phyloP scores from a whole-genome alignment of 2,113 vertebrate genomes.

The Rhagologus leucostigma region DNA sequence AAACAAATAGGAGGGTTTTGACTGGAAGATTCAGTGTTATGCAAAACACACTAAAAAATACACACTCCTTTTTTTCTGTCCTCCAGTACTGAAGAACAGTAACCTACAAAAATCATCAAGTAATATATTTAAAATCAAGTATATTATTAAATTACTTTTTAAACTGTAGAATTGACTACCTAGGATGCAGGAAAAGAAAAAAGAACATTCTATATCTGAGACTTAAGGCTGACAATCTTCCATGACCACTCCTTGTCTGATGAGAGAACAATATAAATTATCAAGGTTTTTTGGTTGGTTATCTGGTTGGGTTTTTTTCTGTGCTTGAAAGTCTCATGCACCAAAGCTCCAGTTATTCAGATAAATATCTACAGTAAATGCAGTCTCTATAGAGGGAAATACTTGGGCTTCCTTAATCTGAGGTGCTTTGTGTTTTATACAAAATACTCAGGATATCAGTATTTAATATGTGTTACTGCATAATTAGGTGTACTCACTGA shows the following conservation, averaged over 20 bases:
- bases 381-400: not conserved
- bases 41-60: not conserved
- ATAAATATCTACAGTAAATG: not conserved
- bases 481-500: not conserved
- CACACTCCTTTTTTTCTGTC: not conserved
- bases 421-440: not conserved
- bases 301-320: not conserved
- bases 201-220: not conserved
- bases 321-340: not conserved
- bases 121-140: not conserved
- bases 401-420: not conserved
- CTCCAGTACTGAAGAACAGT: not conserved
- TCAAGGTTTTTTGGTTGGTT: not conserved
- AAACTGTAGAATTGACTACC: not conserved
- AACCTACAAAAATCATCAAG: not conserved
- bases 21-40: not conserved
- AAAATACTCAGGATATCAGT: not conserved
- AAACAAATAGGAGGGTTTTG: not conserved
- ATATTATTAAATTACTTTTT: not conserved
- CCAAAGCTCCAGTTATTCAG: not conserved
- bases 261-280: not conserved
- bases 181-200: not conserved
- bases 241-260: not conserved
- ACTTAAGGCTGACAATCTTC: not conserved
- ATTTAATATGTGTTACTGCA: not conserved